Percentiles rank a stretch among this genome's conserved stretches.
phyloP scores from a whole-genome alignment of 1,140 invertebrate genomes.

The Trinorchestia longiramus region DNA sequence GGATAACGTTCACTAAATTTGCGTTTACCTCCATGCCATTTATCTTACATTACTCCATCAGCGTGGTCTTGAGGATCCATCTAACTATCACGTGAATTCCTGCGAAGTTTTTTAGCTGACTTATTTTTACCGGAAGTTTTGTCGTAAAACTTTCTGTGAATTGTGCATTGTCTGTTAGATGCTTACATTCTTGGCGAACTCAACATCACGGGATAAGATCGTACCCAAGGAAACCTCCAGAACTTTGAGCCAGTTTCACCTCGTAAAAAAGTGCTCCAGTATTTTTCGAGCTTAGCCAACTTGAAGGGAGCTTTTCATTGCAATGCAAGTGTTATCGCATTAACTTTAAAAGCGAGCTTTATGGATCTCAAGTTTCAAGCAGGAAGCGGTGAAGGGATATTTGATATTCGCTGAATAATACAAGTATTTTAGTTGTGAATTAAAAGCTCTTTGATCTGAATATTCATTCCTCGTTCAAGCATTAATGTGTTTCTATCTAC shows the following conservation, averaged over 20 bases:
- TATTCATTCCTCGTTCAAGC: neutral
- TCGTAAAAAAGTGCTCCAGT: neutral
- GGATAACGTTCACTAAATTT: neutral
- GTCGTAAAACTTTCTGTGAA: neutral
- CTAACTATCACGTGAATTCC: neutral
- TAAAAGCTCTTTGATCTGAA: neutral
- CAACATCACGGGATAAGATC: neutral
- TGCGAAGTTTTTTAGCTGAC: neutral
- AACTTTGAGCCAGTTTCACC: neutral
- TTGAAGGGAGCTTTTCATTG: neutral
- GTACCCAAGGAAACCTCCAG: neutral
- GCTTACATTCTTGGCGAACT: constrained; percentile 38
- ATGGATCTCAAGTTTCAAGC: neutral
- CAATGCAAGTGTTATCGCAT: neutral
- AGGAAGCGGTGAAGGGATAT: neutral
- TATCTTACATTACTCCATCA: neutral
- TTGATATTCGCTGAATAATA: constrained; percentile 13
- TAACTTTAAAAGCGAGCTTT: neutral
- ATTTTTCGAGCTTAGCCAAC: neutral
- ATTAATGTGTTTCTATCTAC: neutral
- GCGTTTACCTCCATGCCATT: neutral
- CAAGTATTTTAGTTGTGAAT: neutral
- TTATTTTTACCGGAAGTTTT: neutral
- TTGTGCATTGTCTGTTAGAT: constrained; percentile 3
- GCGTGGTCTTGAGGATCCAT: neutral